A percentile compares a stretch with the other conserved stretches of the same genome.
Conservation (phyloP, 1,140 invertebrate species). For the Drosophila parabipectinata region DNA sequence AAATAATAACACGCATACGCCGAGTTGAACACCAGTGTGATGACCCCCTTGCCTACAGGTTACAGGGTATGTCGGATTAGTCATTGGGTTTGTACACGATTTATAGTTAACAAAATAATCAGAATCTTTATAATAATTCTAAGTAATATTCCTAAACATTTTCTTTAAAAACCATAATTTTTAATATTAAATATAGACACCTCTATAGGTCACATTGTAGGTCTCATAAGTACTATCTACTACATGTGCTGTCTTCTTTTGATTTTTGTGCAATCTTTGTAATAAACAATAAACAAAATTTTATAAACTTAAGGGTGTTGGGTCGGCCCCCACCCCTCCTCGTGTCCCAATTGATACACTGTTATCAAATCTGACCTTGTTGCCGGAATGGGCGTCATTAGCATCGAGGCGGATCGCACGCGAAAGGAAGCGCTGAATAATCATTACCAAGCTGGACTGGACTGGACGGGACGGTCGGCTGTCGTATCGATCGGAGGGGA, state of each 20-base stretch:
- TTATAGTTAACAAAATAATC: not conserved
- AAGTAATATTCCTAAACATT: too few relatives aligned
- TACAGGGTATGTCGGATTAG: conserved; percentile 11
- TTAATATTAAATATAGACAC: too few relatives aligned
- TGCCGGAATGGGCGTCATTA: conserved; percentile 47
- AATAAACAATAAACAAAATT: not conserved
- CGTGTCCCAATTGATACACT: conserved; percentile 43
- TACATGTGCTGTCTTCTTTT: too few relatives aligned
- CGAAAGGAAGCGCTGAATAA: conserved; percentile 81
- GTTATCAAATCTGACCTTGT: conserved; percentile 81
- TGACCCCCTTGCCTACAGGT: conserved; percentile 12
- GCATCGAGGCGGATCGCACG: conserved; percentile 48
- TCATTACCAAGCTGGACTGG: conserved; percentile 42
- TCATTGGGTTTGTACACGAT: conserved; percentile 1
- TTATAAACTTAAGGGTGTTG: not conserved
- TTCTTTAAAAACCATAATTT: too few relatives aligned
- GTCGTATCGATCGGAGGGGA: conserved; percentile 68
- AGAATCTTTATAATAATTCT: too few relatives aligned
- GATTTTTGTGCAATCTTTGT: not conserved
- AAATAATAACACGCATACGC: conserved; percentile 40
- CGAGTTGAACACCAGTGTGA: conserved; percentile 28
- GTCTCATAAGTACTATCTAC: too few relatives aligned
- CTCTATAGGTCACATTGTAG: too few relatives aligned
- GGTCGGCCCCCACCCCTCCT: not conserved
- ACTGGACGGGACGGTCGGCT: conserved; percentile 9